Percentiles rank a stretch among this genome's conserved stretches.
Conservation (phyloP, 2,888 invertebrate genomes). For the Phyto melanocephala region DNA sequence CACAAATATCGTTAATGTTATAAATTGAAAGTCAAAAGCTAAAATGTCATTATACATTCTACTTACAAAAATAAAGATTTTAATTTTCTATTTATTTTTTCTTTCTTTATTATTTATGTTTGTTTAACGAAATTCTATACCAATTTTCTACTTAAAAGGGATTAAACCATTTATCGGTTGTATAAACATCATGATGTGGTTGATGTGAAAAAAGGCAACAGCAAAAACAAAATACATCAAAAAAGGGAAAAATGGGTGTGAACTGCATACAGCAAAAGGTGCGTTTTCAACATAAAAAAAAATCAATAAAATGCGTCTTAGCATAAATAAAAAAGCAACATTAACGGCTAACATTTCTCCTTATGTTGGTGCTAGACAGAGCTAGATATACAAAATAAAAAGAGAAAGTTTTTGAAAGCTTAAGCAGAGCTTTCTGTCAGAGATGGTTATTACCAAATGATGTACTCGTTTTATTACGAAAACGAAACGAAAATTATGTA, state of each 20-base stretch:
- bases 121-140: slow-evolving; percentile 30
- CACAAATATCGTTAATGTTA: neutral
- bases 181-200: neutral
- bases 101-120: neutral
- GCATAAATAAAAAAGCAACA: slow-evolving; percentile 34
- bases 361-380: slow-evolving; percentile 2
- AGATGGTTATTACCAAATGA: neutral
- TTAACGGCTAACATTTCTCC: neutral
- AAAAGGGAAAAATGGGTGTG: slow-evolving; percentile 59
- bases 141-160: slow-evolving; percentile 16
- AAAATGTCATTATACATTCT: neutral
- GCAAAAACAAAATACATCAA: neutral
- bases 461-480: too few species aligned
- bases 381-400: neutral
- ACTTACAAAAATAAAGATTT: too few species aligned
- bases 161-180: slow-evolving; percentile 27
- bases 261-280: slow-evolving; percentile 43
- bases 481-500: too few species aligned
- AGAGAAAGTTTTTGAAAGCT: slow-evolving; percentile 20
- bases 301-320: slow-evolving; percentile 63
- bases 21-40: slow-evolving; percentile 34
- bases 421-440: slow-evolving; percentile 21
- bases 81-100: too few species aligned
- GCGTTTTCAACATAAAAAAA: slow-evolving; percentile 47
- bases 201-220: neutral